Evolutionary conservation across 2,113 vertebrate genomes (phyloP).

Genomic region (Nymphicus hollandicus): DNA sequence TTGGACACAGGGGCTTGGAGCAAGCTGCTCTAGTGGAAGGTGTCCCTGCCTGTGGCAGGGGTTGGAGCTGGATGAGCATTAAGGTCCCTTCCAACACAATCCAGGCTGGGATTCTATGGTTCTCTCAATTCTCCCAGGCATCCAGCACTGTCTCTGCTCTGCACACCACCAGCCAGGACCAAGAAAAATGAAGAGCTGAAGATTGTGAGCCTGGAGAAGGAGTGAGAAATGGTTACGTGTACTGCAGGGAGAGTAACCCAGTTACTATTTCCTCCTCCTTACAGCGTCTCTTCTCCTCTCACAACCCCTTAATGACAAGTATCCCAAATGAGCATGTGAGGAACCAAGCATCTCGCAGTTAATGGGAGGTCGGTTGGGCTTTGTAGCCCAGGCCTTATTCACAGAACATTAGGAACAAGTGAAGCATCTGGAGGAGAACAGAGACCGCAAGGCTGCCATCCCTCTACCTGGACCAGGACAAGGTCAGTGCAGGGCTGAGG

Average conservation of each 20-base stretch:
- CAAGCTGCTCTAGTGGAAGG: neutral
- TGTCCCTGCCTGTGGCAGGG: rapidly evolving
- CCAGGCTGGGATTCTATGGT: neutral
- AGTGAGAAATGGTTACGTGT: neutral
- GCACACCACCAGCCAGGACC: neutral
- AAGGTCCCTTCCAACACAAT: neutral
- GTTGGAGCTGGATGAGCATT: neutral
- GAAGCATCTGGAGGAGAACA: neutral
- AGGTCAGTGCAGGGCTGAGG: neutral
- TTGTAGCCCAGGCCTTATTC: neutral
- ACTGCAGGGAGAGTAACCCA: neutral
- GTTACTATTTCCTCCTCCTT: neutral
- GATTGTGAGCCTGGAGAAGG: neutral
- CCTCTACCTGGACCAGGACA: neutral
- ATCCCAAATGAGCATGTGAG: neutral
- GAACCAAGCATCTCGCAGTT: neutral
- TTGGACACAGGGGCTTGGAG: too few species aligned
- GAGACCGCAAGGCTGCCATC: neutral
- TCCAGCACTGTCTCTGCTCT: neutral
- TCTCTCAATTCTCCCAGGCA: neutral
- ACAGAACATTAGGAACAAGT: neutral
- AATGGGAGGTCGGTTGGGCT: neutral
- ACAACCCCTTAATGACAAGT: neutral
- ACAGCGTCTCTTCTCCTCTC: neutral
- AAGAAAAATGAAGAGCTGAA: neutral